Evolutionary conservation across 2,888 invertebrate genomes (phyloP), one percentile per base, ranked within the genome.

Genomic region (Torymus tubicola): DNA sequence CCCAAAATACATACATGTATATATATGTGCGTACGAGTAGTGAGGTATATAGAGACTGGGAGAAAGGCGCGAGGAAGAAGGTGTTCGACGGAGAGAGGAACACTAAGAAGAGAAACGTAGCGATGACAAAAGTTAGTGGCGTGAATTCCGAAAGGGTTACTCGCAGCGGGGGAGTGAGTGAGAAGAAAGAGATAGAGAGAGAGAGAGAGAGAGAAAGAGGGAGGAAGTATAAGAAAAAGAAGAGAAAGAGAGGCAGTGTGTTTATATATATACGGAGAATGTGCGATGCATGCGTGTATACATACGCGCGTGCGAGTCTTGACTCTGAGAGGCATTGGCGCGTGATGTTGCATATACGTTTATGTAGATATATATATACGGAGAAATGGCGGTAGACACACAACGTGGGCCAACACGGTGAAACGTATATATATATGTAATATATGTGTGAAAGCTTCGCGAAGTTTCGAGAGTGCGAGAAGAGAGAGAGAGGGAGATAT

Each of bases 311-410:
- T 61, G 21, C 21, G 61, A 52, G 71, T 61, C 67, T 67, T 58
- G 60, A 16, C 57, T 65, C 65, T 65, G 14, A 74, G 76, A 76
- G 61, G 75, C 18, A 55, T 61, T 58, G 52, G n/a, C 67, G 58
- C 68, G 63, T 77, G 52, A 50, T 57, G 64, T 16, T 73, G 50
- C 12, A 60, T 18, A 65, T 10, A 42, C 42, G 42, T 42, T 1
- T 42, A 42, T n/a, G n/a, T n/a, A n/a, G n/a, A n/a, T 42, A 42
- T 1, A 31, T 31, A 31, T 42, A 42, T 42, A 42, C 8, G 42
- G 42, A 42, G 42, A 42, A 42, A 42, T 42, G 42, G 10, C 84
- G 85, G 85, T 87, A 88, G 89, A 88, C 88, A 89, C 87, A 88
- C 88, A 89, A 88, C 89, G 89, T 88, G 88, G 70, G 60, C 50